Conservation (phyloP, 2,113 vertebrate species). For the Illadopsis cleaveri region DNA sequence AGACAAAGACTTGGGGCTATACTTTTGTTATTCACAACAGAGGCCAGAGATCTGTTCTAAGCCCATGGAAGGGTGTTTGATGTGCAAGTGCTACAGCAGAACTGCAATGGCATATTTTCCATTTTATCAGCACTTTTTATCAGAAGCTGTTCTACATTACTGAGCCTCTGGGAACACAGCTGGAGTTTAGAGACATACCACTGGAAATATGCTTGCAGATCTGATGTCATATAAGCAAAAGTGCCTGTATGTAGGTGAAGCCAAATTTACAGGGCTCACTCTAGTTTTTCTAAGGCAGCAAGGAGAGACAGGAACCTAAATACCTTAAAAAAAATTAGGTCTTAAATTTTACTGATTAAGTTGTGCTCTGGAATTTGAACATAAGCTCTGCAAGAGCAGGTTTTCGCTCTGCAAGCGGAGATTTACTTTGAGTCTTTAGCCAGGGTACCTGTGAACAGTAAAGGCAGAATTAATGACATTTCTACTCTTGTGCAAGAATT, state of each 20-base stretch:
- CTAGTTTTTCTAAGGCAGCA: background rate
- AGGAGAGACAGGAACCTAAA: background rate
- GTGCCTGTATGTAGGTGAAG: background rate
- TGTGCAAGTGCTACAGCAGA: background rate
- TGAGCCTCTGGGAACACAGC: slow-evolving; percentile 4
- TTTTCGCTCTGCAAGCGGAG: background rate
- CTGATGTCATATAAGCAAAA: background rate
- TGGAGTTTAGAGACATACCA: slow-evolving; percentile 21
- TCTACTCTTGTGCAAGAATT: background rate
- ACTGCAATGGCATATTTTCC: background rate
- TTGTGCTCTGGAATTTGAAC: background rate
- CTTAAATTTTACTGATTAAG: background rate
- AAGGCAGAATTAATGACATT: background rate
- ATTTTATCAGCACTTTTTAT: slow-evolving; percentile 31
- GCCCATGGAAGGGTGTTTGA: background rate
- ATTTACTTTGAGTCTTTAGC: background rate
- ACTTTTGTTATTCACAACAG: background rate
- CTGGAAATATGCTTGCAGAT: background rate
- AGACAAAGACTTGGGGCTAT: background rate
- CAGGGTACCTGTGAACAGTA: background rate
- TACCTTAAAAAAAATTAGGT: background rate
- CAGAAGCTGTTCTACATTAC: background rate
- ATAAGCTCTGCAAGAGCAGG: background rate
- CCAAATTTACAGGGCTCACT: background rate
- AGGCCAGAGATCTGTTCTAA: background rate